Conservation (phyloP, 2,888 invertebrate species). For the Nephrotoma appendiculata region DNA sequence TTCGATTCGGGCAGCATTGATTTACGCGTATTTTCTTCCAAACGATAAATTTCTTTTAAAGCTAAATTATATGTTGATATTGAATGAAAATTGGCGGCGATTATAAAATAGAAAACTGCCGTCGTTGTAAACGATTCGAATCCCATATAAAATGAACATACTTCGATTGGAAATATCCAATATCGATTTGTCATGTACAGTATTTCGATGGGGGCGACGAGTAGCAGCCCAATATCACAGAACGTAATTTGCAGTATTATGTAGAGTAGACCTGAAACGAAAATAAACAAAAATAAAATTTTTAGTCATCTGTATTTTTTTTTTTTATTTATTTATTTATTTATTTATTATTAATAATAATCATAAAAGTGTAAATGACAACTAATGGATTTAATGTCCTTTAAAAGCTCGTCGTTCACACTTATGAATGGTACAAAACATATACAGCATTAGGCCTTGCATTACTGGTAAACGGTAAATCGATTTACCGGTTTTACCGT, state of each 20-base stretch:
- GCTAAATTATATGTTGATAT: conserved; percentile 31
- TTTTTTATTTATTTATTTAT: no score
- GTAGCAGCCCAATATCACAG: conserved; percentile 34
- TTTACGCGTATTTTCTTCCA: background rate
- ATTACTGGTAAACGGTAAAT: no score
- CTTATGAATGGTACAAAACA: no score
- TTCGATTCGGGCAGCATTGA: conserved; percentile 7
- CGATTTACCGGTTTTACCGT: no score
- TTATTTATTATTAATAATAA: no score
- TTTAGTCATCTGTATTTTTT: no score
- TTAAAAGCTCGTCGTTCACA: no score
- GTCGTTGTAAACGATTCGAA: conserved; percentile 39
- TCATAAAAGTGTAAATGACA: no score
- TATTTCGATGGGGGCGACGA: conserved; percentile 36
- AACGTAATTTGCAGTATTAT: conserved; percentile 39
- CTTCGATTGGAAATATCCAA: conserved; percentile 36
- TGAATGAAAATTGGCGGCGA: conserved; percentile 41
- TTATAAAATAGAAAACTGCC: conserved; percentile 39
- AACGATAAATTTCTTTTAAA: conserved; percentile 9
- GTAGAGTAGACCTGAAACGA: conserved; percentile 36
- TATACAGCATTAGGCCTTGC: no score
- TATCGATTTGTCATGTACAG: conserved; percentile 36
- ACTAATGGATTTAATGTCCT: no score
- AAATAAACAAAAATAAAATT: background rate
- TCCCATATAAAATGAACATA: conserved; percentile 40